phyloP scores from a whole-genome alignment of 2,888 invertebrate species.

The Latrodectus elegans region DNA sequence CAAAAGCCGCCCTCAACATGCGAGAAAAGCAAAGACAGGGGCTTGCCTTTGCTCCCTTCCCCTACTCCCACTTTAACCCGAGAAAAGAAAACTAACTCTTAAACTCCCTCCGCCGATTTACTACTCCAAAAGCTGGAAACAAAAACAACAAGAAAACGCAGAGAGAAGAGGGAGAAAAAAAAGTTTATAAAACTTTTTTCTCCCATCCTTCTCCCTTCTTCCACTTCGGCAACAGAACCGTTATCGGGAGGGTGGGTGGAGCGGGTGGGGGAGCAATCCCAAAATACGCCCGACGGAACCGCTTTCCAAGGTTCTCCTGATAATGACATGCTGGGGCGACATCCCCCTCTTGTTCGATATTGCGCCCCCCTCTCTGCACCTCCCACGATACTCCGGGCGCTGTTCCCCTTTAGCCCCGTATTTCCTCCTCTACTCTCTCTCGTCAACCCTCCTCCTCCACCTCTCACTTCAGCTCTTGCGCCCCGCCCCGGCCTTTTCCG shows the following conservation, averaged over 20 bases:
- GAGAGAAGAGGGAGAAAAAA: constrained; percentile 22
- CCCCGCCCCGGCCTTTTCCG: constrained; percentile 29
- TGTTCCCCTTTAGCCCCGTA: constrained; percentile 42
- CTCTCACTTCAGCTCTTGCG: neutral
- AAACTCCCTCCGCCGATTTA: neutral
- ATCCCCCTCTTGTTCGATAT: constrained; percentile 47
- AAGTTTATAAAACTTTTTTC: constrained; percentile 24
- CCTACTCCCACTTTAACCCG: constrained; percentile 1
- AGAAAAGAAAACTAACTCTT: constrained; percentile 18
- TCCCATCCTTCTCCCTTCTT: neutral
- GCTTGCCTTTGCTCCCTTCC: constrained; percentile 1
- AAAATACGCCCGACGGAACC: constrained; percentile 8
- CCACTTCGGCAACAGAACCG: constrained; percentile 42
- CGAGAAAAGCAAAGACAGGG: constrained; percentile 2
- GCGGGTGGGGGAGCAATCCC: constrained; percentile 24
- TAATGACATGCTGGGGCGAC: constrained; percentile 63
- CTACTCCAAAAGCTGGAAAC: constrained; percentile 4
- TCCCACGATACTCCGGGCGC: neutral
- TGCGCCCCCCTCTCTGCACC: constrained; percentile 24
- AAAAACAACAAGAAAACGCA: constrained; percentile 16
- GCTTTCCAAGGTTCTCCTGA: constrained; percentile 45
- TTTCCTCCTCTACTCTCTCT: constrained; percentile 17
- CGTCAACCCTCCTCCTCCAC: constrained; percentile 1
- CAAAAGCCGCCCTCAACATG: neutral
- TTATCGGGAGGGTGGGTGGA: constrained; percentile 45